Evolutionary conservation across 2,797 vertebrate species (phyloP), one percentile per base, ranked within the genome.

Genomic region (Remorina albescens): DNA sequence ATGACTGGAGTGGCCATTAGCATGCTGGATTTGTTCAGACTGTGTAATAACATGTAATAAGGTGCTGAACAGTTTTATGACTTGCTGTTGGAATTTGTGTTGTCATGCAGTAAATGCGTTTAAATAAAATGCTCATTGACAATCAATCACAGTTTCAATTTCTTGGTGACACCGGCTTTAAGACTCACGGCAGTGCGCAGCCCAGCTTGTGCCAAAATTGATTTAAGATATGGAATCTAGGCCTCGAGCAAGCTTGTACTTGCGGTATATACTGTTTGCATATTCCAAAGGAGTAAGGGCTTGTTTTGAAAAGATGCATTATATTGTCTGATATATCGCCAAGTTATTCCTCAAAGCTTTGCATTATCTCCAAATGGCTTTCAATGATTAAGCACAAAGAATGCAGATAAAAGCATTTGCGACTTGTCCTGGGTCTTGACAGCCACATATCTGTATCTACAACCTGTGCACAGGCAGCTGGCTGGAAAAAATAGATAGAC

Each of bases 391-490:
- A 46, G 36, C n/a, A 68, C 15, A 53, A 42, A 70, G 5, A 55
- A 50, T 64, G 21, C 61, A 51, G 54, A 63, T 69, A 44, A 60
- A 4, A 57, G 56, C 54, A 62, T 1, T 39, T 65, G 26, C 11
- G 53, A n/a, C 25, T 70, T 60, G 42, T 53, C 59, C 3, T 2
- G 23, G 42, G 51, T 69, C 57, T 59, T 44, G 58, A 34, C 5
- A n/a, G 42, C 32, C 34, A n/a, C 59, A 58, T n/a, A 67, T 84
- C 51, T 58, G 51, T 50, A 80, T 74, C 81, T 70, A 79, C 69
- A 82, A 19, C 64, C 41, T 46, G 34, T 18, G 42, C 61, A 21
- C 30, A 36, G 34, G 41, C 30, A 57, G 4, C 30, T 57, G n/a
- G 19, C 1, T 7, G 11, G 30, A 11, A 57, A 8, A 23, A 74